A percentile compares a stretch with the other conserved stretches of the same genome.
phyloP scores from a whole-genome alignment of 92 coral and sea anemone species.

The Porites lobata region DNA sequence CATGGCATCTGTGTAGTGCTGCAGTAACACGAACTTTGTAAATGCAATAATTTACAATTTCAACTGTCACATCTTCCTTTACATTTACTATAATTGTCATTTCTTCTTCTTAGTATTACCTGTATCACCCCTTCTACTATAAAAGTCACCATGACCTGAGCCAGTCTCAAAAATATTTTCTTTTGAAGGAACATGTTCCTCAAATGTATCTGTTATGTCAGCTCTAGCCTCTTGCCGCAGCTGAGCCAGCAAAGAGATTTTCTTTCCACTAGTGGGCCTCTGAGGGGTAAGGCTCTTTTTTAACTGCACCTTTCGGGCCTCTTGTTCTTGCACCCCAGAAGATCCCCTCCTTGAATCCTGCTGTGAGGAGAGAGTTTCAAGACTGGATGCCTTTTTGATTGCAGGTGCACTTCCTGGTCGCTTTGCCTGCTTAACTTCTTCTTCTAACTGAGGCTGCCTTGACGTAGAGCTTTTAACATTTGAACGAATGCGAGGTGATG shows the following conservation, averaged over 20 bases:
- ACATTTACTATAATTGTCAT: neutral
- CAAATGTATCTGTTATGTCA: slow-evolving; percentile 67
- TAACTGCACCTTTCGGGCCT: slow-evolving; percentile 11
- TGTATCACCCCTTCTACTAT: slow-evolving; percentile 27
- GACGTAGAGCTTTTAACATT: slow-evolving; percentile 4
- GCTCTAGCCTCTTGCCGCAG: slow-evolving; percentile 40
- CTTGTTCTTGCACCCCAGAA: slow-evolving; percentile 24
- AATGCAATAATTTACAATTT: too few relatives aligned
- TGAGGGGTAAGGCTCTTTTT: slow-evolving; percentile 71
- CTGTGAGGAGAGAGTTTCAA: slow-evolving; percentile 23
- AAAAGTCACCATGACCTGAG: neutral
- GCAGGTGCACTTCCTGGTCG: slow-evolving; percentile 27
- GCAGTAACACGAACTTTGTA: too few relatives aligned
- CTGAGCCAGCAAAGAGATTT: slow-evolving; percentile 28
- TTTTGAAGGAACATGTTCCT: slow-evolving; percentile 68
- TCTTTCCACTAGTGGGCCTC: slow-evolving; percentile 67
- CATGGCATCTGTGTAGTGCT: too few relatives aligned
- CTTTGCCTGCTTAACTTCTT: slow-evolving; percentile 16
- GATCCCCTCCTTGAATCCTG: slow-evolving; percentile 21
- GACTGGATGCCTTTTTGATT: slow-evolving; percentile 45
- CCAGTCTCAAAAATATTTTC: slow-evolving; percentile 29
- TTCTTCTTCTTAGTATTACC: slow-evolving; percentile 1
- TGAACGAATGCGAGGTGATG: slow-evolving; percentile 47
- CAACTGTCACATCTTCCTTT: too few relatives aligned
- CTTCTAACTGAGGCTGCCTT: slow-evolving; percentile 8